Evolutionary conservation across 1,140 invertebrate genomes (phyloP), one percentile per base, ranked within the genome.

Genomic region (Solen grandis): DNA sequence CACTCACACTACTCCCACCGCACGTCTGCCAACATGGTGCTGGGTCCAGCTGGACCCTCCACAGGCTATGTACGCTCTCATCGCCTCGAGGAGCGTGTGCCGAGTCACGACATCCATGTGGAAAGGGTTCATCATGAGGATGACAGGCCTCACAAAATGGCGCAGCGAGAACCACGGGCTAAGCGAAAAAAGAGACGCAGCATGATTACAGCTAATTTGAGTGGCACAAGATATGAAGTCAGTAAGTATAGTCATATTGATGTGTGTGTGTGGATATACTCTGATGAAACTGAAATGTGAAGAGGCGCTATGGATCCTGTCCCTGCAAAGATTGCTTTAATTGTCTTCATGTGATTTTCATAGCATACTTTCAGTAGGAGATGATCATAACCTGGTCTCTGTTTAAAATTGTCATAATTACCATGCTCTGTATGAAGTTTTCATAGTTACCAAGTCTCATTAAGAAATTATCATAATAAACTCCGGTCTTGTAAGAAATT

Each of bases 151-250:
- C 55, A 82, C 38, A 73, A 65, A 62, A 62, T 74, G 74, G 52
- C 29, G 29, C 36, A 57, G 38, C 38, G 31, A 31, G 72, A 63
- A 55, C 81, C 81, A 59, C 80, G 87, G 57, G 88, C 88, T 66
- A 88, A 89, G 36, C 81, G 83, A 25, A 90, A 88, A 79, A 91
- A 89, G 69, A 84, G 82, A 77, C 85, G 85, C 22, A 81, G 85
- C 46, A 74, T 84, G 65, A 84, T 92, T 33, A 87, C 90, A 59
- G 91, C 88, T 0, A 92, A 92, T 84, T 80, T 92, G 19, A 86
- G 84, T 85, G 91, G 91, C 31, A 92, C 91, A n/a, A 84, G 91
- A 88, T 92, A 92, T 86, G 91, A 92, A 83, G 88, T 92, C 81
- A 89, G 91, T 92, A 88, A 85, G 88, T 89, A 29, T 3, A 25